These are phyloP conservation scores for Antidorcas marsupialis DNA, from an alignment of 2,113 vertebrate genomes.

Conservation along the genomic window DNA sequence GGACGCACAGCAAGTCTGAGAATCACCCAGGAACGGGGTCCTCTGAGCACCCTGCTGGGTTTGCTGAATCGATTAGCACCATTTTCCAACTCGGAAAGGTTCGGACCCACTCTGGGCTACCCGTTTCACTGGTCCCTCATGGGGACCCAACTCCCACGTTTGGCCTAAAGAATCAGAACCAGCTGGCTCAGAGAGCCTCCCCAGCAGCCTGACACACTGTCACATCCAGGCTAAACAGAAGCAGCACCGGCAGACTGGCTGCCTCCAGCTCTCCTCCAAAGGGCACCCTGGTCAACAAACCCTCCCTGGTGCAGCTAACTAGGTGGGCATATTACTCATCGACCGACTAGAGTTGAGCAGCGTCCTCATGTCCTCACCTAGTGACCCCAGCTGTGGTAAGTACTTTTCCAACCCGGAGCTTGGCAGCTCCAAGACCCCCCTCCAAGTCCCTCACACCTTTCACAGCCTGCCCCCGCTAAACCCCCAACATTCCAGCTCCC, in stretches of 20 bases:
- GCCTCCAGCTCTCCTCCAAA: background rate
- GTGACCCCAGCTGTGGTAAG: background rate
- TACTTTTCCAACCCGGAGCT: slow-evolving; percentile 9
- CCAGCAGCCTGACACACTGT: background rate
- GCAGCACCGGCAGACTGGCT: background rate
- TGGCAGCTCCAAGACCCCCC: background rate
- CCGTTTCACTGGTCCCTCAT: background rate
- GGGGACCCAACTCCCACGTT: background rate
- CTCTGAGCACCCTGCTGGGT: background rate
- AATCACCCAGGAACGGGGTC: accelerated
- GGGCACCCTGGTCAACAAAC: background rate
- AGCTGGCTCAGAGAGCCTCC: background rate
- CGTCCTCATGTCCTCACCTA: slow-evolving; percentile 1
- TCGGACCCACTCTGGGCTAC: accelerated
- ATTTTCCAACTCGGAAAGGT: background rate
- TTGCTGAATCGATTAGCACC: background rate
- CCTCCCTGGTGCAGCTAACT: background rate
- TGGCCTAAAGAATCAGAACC: background rate
- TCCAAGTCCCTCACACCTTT: background rate
- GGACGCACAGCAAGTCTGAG: background rate
- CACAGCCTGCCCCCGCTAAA: background rate
- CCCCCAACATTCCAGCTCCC: background rate
- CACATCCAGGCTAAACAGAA: background rate
- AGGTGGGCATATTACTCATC: slow-evolving; percentile 32
- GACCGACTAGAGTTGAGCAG: background rate